Conservation (phyloP, 2,888 invertebrate species). For the Drosophila pegasa region DNA sequence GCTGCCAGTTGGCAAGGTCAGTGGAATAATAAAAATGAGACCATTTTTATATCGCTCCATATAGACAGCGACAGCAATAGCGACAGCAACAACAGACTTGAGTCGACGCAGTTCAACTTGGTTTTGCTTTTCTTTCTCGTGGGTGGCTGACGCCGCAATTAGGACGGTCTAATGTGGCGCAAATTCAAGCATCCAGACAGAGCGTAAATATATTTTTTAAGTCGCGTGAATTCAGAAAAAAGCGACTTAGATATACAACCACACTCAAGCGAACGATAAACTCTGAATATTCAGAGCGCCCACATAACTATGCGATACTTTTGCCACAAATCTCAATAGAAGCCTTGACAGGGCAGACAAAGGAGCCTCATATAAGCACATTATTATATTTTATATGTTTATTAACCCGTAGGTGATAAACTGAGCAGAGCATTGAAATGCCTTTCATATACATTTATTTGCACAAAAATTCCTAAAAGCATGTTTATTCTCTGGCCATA, state of each 20-base stretch:
- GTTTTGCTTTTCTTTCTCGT: conserved; percentile 43
- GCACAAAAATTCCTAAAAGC: not conserved
- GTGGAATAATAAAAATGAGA: conserved; percentile 57
- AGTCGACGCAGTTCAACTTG: conserved; percentile 19
- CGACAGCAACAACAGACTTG: not conserved
- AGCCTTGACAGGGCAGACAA: conserved; percentile 44
- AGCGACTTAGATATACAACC: conserved; percentile 1
- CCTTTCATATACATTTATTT: not conserved
- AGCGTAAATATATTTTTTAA: conserved; percentile 48
- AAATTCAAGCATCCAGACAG: conserved; percentile 22
- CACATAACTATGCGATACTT: conserved; percentile 52
- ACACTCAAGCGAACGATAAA: not conserved
- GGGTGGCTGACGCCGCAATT: conserved; percentile 67
- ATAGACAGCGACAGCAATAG: conserved; percentile 23
- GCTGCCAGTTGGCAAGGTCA: conserved; percentile 60
- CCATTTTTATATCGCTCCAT: conserved; percentile 38
- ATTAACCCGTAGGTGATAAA: conserved; percentile 9
- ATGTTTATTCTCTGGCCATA: not conserved
- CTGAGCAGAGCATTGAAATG: not conserved
- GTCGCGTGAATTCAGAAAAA: conserved; percentile 18
- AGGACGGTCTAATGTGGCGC: conserved; percentile 66
- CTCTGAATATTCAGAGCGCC: conserved; percentile 2
- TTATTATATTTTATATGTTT: conserved; percentile 10
- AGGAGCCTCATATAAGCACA: not conserved
- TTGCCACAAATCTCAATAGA: conserved; percentile 62